These are phyloP conservation scores for Danionella cerebrum DNA, from an alignment of 2,113 vertebrate species.

Conservation along the genomic window DNA sequence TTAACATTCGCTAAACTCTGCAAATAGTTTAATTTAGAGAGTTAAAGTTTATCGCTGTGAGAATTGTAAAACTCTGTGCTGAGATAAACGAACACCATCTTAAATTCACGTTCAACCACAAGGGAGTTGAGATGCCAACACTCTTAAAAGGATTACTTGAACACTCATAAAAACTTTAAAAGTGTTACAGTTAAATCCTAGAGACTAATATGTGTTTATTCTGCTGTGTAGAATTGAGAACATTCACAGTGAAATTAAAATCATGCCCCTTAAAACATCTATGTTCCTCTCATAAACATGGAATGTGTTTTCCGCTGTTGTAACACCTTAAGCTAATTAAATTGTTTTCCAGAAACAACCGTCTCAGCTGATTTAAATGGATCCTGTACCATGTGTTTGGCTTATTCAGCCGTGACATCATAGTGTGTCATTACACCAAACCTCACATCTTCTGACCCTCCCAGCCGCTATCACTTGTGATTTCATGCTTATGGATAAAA, in stretches of 20 bases:
- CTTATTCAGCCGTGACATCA: constrained; percentile 16
- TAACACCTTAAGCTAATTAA: background rate
- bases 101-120: too few species aligned
- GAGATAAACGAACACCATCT: too few species aligned
- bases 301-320: constrained; percentile 19
- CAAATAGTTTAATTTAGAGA: too few species aligned
- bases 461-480: background rate
- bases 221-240: too few species aligned
- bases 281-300: background rate
- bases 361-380: background rate
- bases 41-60: too few species aligned
- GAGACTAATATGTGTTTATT: too few species aligned
- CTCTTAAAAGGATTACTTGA: too few species aligned
- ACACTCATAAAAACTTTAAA: too few species aligned
- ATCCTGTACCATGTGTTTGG: constrained; percentile 1
- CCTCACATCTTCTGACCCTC: background rate
- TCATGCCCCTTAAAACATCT: background rate
- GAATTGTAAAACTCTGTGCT: too few species aligned
- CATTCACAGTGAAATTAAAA: background rate
- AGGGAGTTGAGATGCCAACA: too few species aligned
- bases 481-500: background rate
- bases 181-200: too few species aligned
- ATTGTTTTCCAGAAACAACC: background rate
- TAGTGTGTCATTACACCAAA: constrained; percentile 17
- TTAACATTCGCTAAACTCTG: too few species aligned